A percentile compares a stretch with the other conserved stretches of the same genome.
Evolutionary conservation across 92 coral and sea anemone genomes (phyloP).

Genomic region (Palythoa grandiflora): DNA sequence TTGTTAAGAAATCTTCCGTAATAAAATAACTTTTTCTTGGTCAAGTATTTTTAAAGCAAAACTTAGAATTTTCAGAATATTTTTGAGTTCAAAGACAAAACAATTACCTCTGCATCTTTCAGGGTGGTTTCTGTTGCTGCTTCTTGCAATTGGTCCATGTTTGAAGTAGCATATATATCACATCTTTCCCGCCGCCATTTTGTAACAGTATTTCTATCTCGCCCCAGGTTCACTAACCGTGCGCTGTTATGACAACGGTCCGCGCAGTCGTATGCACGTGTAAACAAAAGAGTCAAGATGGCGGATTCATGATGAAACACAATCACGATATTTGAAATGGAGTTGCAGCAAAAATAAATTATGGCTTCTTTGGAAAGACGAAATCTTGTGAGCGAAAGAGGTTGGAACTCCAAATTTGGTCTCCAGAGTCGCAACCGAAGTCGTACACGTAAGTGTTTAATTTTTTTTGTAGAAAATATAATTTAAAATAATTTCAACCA

Average conservation of each 20-base stretch:
- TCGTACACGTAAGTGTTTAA: slow-evolving; percentile 75
- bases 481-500: neutral
- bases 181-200: slow-evolving; percentile 85
- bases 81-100: neutral
- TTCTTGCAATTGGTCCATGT: slow-evolving; percentile 20
- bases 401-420: slow-evolving; percentile 92
- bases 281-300: slow-evolving; percentile 39
- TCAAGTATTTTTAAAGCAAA: neutral
- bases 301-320: slow-evolving; percentile 17
- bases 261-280: slow-evolving; percentile 3
- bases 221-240: slow-evolving; percentile 26
- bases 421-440: slow-evolving; percentile 74
- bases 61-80: neutral
- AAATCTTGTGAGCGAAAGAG: slow-evolving; percentile 54
- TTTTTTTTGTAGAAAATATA: slow-evolving; percentile 2
- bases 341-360: neutral
- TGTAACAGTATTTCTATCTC: slow-evolving; percentile 36
- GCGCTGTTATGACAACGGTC: slow-evolving; percentile 39
- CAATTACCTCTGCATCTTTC: neutral
- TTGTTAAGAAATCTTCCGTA: too few relatives aligned
- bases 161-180: neutral
- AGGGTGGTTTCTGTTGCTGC: neutral
- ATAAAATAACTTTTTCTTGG: too few relatives aligned
- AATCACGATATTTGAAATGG: neutral
- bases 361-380: slow-evolving; percentile 47